These are phyloP conservation scores for Telmatochromis sp. DNA, from an alignment of 2,113 vertebrate species.

Conservation along the genomic window DNA sequence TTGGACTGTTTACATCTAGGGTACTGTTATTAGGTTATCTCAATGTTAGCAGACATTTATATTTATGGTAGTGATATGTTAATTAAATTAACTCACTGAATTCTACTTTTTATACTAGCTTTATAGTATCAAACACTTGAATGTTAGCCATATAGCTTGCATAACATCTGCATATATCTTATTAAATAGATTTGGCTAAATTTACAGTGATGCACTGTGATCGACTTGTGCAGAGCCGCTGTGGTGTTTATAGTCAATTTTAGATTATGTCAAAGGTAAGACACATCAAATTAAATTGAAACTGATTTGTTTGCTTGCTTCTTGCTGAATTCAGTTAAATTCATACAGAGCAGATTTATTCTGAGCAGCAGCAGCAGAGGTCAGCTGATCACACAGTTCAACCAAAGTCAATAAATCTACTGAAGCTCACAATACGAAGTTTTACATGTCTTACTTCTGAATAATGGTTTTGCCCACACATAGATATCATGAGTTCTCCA, in stretches of 20 bases:
- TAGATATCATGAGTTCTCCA: background rate
- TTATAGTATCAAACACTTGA: fast-evolving
- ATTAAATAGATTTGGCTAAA: background rate
- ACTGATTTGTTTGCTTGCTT: background rate
- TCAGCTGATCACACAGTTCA: fast-evolving
- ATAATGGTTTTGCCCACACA: fast-evolving
- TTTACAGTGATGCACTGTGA: background rate
- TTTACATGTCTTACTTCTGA: fast-evolving
- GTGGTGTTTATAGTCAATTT: background rate
- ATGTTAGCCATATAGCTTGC: background rate
- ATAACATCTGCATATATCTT: background rate
- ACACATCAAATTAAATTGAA: background rate
- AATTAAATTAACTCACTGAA: background rate
- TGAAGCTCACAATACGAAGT: fast-evolving
- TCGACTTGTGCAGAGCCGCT: background rate
- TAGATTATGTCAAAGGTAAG: background rate
- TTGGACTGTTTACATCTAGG: background rate
- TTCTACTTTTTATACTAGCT: background rate
- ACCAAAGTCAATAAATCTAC: background rate
- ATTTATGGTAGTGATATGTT: background rate
- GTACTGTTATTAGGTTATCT: background rate
- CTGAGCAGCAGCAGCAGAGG: background rate
- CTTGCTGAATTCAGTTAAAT: background rate
- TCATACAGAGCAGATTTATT: background rate
- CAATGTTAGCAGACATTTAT: background rate